Conservation (phyloP, 1,140 invertebrate genomes). For the Tetraneura akinire region DNA sequence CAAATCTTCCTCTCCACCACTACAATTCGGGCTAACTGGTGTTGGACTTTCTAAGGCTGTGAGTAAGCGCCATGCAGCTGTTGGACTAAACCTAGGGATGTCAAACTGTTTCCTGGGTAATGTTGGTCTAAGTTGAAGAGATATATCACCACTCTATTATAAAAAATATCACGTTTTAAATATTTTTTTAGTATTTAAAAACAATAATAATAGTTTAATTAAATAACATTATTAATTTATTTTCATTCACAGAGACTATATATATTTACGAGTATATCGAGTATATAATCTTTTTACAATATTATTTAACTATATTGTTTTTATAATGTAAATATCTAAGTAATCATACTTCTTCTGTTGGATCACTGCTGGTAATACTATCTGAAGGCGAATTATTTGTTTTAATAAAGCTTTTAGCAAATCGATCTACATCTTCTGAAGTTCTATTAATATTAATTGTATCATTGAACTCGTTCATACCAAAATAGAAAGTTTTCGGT, state of each 20-base stretch:
- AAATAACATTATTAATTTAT: no score
- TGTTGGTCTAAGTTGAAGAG: constrained; percentile 72
- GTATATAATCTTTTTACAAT: no score
- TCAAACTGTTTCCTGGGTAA: constrained; percentile 75
- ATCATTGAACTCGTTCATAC: constrained; percentile 64
- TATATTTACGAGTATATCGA: no score
- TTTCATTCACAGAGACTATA: no score
- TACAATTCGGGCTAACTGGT: constrained; percentile 31
- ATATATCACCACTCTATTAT: constrained; percentile 60
- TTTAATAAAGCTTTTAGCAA: constrained; percentile 55
- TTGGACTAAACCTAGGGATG: constrained; percentile 77
- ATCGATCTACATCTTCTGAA: constrained; percentile 59
- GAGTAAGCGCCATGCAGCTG: constrained; percentile 77
- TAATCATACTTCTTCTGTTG: constrained; percentile 51
- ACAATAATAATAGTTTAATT: no score
- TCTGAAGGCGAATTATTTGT: constrained; percentile 53
- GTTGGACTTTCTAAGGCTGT: constrained; percentile 59
- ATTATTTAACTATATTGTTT: not conserved
- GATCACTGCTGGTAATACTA: constrained; percentile 54
- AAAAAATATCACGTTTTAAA: no score
- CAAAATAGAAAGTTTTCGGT: constrained; percentile 77
- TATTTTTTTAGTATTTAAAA: no score
- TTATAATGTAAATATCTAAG: not conserved
- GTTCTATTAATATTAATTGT: constrained; percentile 30
- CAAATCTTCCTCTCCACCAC: constrained; percentile 56